Evolutionary conservation across 2,888 invertebrate genomes (phyloP), one percentile per base, ranked within the genome.

Genomic region (Vesta saturnalis): DNA sequence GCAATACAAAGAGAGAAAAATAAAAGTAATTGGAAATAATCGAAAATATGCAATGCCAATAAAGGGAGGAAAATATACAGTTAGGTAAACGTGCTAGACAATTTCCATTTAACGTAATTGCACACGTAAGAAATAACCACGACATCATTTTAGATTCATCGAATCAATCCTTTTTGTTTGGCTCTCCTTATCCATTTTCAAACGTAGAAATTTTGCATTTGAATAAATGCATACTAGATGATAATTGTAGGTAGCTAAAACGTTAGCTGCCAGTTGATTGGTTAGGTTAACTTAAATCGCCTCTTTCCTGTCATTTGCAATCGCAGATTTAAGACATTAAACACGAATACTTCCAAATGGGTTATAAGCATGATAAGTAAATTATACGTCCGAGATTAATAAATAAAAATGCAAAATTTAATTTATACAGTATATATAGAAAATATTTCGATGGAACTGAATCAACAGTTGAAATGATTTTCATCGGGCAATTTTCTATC

Each of bases 361-460:
- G 68, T 60, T 72, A 47, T 63, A 70, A 72, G 69, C 75, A 75
- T 73, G 74, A 72, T 68, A 75, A 59, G 71, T 58, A 73, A 75
- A 75, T 75, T 75, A 75, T 63, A 74, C 58, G 71, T 65, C 64
- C 67, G 35, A n/a, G 19, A 14, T 19, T 58, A 49, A 30, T 57
- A 63, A 23, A 21, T 43, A 21, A 46, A 64, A 64, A 55, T 55
- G 14, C 15, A 6, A 18, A 16, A n/a, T 30, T 56, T 54, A 56
- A 16, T 35, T 4, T 23, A 35, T 35, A 16, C 14, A 1, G 15
- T 14, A 16, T 39, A 39, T n/a, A n/a, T 49, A 49, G 15, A 49
- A 49, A 49, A 49, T 49, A 49, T 49, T 49, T 49, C 47, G 47
- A 49, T 49, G 47, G 47, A 49, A 49, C 18, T 49, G 47, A 49